A percentile compares a stretch with the other conserved stretches of the same genome.
Conservation (phyloP, 2,888 invertebrate species). For the Scrobipalpa costella region DNA sequence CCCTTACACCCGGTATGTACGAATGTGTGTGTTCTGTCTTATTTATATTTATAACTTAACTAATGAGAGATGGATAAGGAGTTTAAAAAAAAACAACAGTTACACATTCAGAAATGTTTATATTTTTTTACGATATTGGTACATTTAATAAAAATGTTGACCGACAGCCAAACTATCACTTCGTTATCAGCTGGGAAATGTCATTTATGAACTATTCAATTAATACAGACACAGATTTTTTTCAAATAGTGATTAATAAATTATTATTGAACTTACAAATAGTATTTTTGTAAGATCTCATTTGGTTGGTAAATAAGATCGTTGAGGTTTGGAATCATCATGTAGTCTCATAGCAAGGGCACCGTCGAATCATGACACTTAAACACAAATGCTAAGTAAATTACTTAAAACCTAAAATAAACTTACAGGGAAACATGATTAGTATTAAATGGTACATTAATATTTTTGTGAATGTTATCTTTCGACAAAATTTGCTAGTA, state of each 20-base stretch:
- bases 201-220: conserved; percentile 35
- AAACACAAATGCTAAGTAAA: conserved; percentile 6
- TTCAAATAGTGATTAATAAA: conserved; percentile 28
- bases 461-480: background rate
- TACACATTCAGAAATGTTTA: conserved; percentile 66
- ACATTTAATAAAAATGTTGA: conserved; percentile 53
- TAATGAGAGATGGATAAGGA: background rate
- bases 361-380: conserved; percentile 19
- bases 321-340: conserved; percentile 34
- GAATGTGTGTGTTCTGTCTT: too few relatives aligned
- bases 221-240: conserved; percentile 35
- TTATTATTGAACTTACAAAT: conserved; percentile 34
- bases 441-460: background rate
- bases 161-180: conserved; percentile 47
- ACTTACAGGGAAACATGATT: conserved; percentile 5
- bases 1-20: too few relatives aligned
- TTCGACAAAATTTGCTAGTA: background rate
- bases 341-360: conserved; percentile 49
- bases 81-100: conserved; percentile 35
- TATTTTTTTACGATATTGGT: conserved; percentile 62
- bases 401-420: conserved; percentile 11
- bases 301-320: conserved; percentile 34
- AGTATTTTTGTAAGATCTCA: conserved; percentile 37
- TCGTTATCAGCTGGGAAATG: conserved; percentile 35
- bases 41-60: too few relatives aligned